A percentile compares a stretch with the other conserved stretches of the same genome.
These are phyloP conservation scores for Mungos mungo DNA, from an alignment of 2,113 vertebrate species.

Conservation along the genomic window DNA sequence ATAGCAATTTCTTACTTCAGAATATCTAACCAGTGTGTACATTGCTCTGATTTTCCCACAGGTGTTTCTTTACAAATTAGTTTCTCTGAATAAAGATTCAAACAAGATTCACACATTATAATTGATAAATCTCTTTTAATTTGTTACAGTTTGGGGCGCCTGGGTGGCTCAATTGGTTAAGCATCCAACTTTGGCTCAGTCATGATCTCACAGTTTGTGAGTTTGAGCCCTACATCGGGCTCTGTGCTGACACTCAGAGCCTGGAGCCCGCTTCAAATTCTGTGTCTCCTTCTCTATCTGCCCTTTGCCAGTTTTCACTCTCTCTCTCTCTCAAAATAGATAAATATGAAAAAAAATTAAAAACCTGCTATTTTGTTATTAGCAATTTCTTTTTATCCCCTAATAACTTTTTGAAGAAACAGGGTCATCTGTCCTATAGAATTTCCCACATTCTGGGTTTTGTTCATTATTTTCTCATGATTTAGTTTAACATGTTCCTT, in stretches of 20 bases:
- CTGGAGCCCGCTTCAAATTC: no score
- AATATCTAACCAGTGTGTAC: background rate
- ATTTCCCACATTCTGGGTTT: background rate
- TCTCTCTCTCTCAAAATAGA: no score
- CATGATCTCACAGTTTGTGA: no score
- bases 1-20: background rate
- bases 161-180: no score
- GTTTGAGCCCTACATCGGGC: no score
- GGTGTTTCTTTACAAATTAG: background rate
- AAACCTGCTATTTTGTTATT: background rate
- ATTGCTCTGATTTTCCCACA: background rate
- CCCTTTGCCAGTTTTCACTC: no score
- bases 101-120: background rate
- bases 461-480: background rate
- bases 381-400: background rate
- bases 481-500: background rate
- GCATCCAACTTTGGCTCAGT: no score
- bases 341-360: no score
- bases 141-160: background rate
- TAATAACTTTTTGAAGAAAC: background rate
- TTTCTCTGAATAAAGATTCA: constrained; percentile 14
- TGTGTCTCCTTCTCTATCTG: no score
- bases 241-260: no score
- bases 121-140: background rate
- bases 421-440: background rate